Conservation (phyloP, 2,888 invertebrate species). For the Myopa testacea region DNA sequence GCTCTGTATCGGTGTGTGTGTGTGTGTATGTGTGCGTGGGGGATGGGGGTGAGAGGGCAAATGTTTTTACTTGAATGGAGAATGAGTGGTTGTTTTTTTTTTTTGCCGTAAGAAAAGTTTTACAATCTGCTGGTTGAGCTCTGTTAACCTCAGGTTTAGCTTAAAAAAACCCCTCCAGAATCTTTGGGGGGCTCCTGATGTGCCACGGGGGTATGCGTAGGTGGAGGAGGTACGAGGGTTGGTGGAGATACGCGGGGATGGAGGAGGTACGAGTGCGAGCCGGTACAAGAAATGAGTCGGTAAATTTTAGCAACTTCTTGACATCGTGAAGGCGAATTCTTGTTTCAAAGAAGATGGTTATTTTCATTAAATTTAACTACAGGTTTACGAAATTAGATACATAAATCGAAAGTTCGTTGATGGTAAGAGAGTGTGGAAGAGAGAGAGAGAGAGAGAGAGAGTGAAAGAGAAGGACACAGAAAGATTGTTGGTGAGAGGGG, state of each 20-base stretch:
- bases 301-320: too few species aligned
- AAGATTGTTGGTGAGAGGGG: not conserved
- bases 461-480: too few species aligned
- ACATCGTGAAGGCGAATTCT: not conserved
- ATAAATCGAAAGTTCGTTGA: not conserved
- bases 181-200: not conserved
- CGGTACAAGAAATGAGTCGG: too few species aligned
- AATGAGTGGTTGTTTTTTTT: not conserved
- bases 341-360: not conserved
- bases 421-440: not conserved
- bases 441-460: not conserved
- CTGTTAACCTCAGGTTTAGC: slow-evolving; percentile 8
- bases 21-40: not conserved
- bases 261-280: not conserved
- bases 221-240: too few species aligned
- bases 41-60: not conserved
- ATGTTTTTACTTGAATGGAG: not conserved
- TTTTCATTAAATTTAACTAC: slow-evolving; percentile 2
- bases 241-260: too few species aligned
- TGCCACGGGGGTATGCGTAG: not conserved
- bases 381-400: not conserved
- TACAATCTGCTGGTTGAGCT: slow-evolving; percentile 1
- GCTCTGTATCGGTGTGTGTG: not conserved
- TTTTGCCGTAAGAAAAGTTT: not conserved
- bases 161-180: not conserved